Percentiles rank a stretch among this genome's conserved stretches.
These are phyloP conservation scores for Crotalus tigris DNA, from an alignment of 2,113 vertebrate species.

Conservation along the genomic window DNA sequence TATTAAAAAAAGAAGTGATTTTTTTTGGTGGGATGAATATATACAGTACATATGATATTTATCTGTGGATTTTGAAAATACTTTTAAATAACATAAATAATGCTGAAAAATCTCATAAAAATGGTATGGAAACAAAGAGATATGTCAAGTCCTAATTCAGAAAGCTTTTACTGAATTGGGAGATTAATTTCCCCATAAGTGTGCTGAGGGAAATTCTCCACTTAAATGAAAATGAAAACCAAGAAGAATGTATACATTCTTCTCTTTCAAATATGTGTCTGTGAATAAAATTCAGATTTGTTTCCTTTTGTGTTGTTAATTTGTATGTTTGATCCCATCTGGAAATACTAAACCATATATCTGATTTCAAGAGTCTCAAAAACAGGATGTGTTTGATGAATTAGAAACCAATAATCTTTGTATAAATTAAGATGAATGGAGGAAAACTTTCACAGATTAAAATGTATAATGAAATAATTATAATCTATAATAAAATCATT, in stretches of 20 bases:
- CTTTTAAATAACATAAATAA: background rate
- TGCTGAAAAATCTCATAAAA: background rate
- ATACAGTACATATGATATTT: background rate
- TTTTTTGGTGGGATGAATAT: background rate
- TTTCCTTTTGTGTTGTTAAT: background rate
- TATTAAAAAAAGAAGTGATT: background rate
- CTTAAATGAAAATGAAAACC: background rate
- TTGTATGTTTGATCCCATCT: conserved; percentile 1
- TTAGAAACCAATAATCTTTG: conserved; percentile 41
- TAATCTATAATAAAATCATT: conserved; percentile 27
- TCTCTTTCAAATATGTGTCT: background rate
- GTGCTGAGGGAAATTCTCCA: background rate
- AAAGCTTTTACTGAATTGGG: background rate
- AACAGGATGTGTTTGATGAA: conserved; percentile 40
- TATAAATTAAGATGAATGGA: conserved; percentile 34
- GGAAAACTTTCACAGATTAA: conserved; percentile 29
- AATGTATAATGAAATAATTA: conserved; percentile 16
- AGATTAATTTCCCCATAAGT: background rate
- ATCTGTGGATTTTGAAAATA: too few relatives aligned
- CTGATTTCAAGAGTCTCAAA: conserved; percentile 2
- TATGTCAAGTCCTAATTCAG: background rate
- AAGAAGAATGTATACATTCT: background rate
- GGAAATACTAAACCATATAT: background rate
- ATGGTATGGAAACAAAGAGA: background rate
- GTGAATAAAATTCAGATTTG: background rate